A percentile compares a stretch with the other conserved stretches of the same genome.
phyloP scores from a whole-genome alignment of 2,888 invertebrate species.

The Agapostemon virescens region DNA sequence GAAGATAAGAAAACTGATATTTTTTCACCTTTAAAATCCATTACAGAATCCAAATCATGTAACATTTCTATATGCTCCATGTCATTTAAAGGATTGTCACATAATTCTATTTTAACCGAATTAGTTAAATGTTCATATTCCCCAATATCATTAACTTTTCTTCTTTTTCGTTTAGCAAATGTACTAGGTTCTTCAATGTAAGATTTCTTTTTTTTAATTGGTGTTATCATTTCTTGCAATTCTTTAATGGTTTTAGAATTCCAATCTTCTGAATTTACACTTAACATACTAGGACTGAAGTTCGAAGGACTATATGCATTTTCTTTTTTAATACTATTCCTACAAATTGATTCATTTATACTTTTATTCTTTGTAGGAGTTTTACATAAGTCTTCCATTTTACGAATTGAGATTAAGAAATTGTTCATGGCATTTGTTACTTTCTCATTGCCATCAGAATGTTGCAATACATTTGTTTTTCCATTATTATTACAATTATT shows the following conservation, averaged over 20 bases:
- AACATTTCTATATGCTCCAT: constrained; percentile 60
- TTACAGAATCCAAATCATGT: constrained; percentile 57
- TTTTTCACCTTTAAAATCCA: constrained; percentile 52
- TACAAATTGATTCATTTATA: not conserved
- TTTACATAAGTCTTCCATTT: constrained; percentile 27
- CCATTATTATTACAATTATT: not conserved
- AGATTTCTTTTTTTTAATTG: not conserved
- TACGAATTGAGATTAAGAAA: constrained; percentile 25
- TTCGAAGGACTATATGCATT: not conserved
- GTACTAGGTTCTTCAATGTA: not conserved
- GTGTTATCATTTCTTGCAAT: not conserved
- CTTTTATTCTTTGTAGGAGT: not conserved
- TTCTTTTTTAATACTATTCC: constrained; percentile 9
- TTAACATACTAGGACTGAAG: not conserved
- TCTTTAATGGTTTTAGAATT: not conserved
- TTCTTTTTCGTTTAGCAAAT: constrained; percentile 18
- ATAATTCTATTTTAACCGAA: constrained; percentile 49
- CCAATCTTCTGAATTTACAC: not conserved
- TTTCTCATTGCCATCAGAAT: not conserved
- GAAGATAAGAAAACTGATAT: constrained; percentile 47
- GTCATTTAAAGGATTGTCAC: constrained; percentile 37
- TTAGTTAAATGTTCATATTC: constrained; percentile 51
- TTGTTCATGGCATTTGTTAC: not conserved
- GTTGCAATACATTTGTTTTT: not conserved
- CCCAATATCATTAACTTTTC: constrained; percentile 15